A percentile compares a stretch with the other conserved stretches of the same genome.
Evolutionary conservation across 2,113 vertebrate genomes (phyloP).

Genomic region (Columbina picui): DNA sequence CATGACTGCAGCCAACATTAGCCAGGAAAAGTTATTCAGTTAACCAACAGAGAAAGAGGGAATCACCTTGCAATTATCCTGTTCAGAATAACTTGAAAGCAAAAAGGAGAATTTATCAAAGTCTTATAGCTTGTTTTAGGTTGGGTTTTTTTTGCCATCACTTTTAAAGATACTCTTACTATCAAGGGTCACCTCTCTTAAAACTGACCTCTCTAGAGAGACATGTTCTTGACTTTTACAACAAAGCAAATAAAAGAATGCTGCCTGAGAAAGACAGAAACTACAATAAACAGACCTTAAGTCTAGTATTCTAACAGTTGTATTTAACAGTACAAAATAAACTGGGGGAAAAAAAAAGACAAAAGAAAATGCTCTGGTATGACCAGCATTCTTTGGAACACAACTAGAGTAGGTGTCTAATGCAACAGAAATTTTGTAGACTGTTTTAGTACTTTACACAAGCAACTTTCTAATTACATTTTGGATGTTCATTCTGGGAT

Average conservation of each 20-base stretch:
- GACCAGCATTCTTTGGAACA: not conserved
- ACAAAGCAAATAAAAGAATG: not conserved
- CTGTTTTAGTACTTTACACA: not conserved
- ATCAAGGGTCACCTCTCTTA: not conserved
- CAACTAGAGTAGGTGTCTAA: not conserved
- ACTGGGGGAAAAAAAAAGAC: not conserved
- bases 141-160: not conserved
- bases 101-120: not conserved
- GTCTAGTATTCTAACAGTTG: not conserved
- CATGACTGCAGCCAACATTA: not conserved
- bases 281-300: not conserved
- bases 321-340: not conserved
- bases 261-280: not conserved
- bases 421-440: not conserved
- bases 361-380: not conserved
- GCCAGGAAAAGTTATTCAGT: not conserved
- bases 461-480: not conserved
- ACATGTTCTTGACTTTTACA: not conserved
- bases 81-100: not conserved
- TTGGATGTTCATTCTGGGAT: not conserved
- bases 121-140: not conserved
- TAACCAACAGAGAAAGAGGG: not conserved
- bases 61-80: not conserved
- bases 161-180: not conserved
- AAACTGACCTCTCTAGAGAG: not conserved